These are phyloP conservation scores for Lepidocolaptes lacrymiger DNA, from an alignment of 2,797 vertebrate genomes.

Conservation along the genomic window DNA sequence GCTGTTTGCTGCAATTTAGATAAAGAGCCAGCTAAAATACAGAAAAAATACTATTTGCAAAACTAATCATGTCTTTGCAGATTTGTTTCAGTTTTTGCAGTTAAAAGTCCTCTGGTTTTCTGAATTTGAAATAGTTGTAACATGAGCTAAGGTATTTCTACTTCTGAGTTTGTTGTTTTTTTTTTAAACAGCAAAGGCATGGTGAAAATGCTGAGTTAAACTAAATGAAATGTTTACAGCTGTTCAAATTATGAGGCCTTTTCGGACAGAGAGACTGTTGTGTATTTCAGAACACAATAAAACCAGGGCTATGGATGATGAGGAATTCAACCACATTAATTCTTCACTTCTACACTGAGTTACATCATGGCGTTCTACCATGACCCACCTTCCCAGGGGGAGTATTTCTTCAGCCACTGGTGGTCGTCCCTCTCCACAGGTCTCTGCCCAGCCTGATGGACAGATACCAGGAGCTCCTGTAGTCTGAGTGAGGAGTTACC, in stretches of 20 bases:
- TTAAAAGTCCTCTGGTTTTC: neutral
- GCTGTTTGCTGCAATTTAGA: neutral
- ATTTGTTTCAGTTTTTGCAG: neutral
- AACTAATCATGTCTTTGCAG: neutral
- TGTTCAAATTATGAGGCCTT: constrained; percentile 13
- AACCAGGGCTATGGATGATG: neutral
- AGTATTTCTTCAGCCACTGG: neutral
- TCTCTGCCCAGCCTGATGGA: neutral
- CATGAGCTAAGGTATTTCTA: neutral
- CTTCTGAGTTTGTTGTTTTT: neutral
- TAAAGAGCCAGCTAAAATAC: neutral
- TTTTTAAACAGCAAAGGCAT: neutral
- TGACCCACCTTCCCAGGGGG: neutral
- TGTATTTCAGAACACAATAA: neutral
- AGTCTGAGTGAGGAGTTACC: neutral
- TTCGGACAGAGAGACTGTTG: neutral
- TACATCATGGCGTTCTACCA: neutral
- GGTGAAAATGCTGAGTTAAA: neutral
- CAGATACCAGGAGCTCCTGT: neutral
- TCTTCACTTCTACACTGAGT: neutral
- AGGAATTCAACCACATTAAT: neutral
- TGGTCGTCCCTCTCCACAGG: accelerated
- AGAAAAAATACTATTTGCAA: neutral
- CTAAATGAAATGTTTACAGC: constrained; percentile 9
- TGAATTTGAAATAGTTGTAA: neutral